Evolutionary conservation across 1,140 invertebrate genomes (phyloP), one percentile per base, ranked within the genome.

Genomic region (Akabosia matsudoensis): DNA sequence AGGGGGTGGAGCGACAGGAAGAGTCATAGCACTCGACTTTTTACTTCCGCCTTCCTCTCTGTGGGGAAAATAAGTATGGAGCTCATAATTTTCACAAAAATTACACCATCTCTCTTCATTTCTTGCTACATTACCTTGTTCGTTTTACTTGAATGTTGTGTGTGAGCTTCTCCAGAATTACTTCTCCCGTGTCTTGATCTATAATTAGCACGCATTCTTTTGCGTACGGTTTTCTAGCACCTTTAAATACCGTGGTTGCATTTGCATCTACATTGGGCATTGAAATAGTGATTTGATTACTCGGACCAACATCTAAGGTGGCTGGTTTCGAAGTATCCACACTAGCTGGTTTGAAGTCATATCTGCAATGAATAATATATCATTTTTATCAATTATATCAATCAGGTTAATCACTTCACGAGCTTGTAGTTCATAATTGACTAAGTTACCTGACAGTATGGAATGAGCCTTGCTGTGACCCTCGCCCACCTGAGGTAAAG

Each of bases 171-270:
- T 98, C 96, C 75, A 98, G 85, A 22, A 92, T 96, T 79, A 97
- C 92, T 86, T 96, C 93, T 70, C 96, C 95, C 1, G 95, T 98
- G 54, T 88, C 87, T 84, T 91, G 90, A 85, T 98, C 95, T 79
- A 97, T 94, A 73, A 98, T 96, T 13, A 98, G 88, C 56, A 98
- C 93, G 87, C 96, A 98, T 87, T 98, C 96, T 87, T 96, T 94
- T 71, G 90, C 88, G 84, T 94, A 94, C 52, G 94, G 93, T 83
- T 91, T 89, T 83, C 96, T 92, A 82, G 93, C 94, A 61, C 96
- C 96, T 86, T 95, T 96, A 85, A 96, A 97, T 72, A 97, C 92
- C 77, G 95, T 97, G 37, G 92, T 91, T 34, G 93, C 94, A 78
- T 93, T 91, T 76, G 93, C 93, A 87, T 95, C 91, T 83, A 96